Base-by-base conservation (phyloP, 2,797 vertebrate species). In the Eptatretus atami region DNA sequence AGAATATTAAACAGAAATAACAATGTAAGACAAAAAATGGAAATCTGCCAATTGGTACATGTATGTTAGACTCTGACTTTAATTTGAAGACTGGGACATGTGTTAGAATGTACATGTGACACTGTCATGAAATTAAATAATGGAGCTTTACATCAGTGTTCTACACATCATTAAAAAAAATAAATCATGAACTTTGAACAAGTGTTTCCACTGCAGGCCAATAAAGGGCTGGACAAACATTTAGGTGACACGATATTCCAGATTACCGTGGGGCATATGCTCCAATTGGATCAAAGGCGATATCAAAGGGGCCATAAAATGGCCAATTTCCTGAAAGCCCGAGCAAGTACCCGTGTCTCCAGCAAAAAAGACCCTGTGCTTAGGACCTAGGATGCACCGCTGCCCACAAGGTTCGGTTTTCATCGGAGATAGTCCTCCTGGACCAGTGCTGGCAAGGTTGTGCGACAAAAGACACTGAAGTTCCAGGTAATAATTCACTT, bases 301-400 rank as follows among this genome's bases (percentile, higher is more conserved):
- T 80, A 73, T 94, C 84, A 11, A 96, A 96, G 1, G 90, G 90
- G n/a, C 90, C 90, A 10, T 82, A 92, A 81, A 77, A n/a, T 76
- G 82, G 53, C 90, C 88, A 52, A 96, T 95, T 73, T 95, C 82
- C 70, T 81, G 73, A 72, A 95, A 96, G 64, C 75, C 75, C 6
- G 80, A 57, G 69, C 88, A 96, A n/a, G 72, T 95, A 96, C 12
- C 86, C 90, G 1, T 95, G 69, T 96, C 90, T 8, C 90, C 90
- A 53, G 84, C 80, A 13, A 96, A 96, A 74, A 90, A 96, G 75
- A 96, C 94, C 1, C 31, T 44, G 31, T 44, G 31, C 31, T 44
- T 44, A 44, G 31, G 31, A 44, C 31, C 31, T 8, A 44, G 31
- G 15, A 96, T 75, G 60, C 82, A 77, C 90, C 90, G 76, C 90